Evolutionary conservation across 2,797 vertebrate genomes (phyloP), one percentile per base, ranked within the genome.

Genomic region (Petrocephalus schoutedeni): DNA sequence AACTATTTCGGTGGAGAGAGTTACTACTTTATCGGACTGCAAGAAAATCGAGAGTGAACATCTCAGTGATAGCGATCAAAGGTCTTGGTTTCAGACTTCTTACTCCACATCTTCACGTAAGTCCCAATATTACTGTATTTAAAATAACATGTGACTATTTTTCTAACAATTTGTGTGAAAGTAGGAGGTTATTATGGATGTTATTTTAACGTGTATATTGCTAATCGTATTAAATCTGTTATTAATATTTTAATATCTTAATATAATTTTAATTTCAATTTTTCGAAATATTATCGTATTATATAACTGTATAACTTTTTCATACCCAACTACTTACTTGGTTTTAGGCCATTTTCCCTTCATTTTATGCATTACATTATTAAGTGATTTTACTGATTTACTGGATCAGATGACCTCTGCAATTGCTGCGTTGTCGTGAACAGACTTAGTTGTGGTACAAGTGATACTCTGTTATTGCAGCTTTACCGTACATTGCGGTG

Each of bases 51-150:
- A 96, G 87, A 90, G 88, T 4, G 92, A 93, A 90, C 95, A 95
- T 0, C 88, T 91, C 10, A 91, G 89, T 41, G 93, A 96, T 86
- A 93, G 92, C 87, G 95, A 95, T 4, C 90, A 90, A 16, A 89
- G 90, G 85, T 64, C 92, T 88, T 96, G 96, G 95, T 93, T 93
- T 84, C 95, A 94, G 85, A 90, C 94, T 2, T 56, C 91, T 14
- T 95, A 94, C 90, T 86, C 94, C 4, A 94, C 95, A 4, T 93
- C 95, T 82, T 91, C 95, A 91, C 95, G 97, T 97, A 94, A 97
- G 97, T 96, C 16, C 23, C 83, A 45, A 80, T 45, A 49, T 58
- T n/a, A 32, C 54, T 54, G 56, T 23, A 57, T 59, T 59, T 41
- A 19, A 54, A 23, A 58, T 58, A 85, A 56, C 9, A 21, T 54